Base-by-base conservation (phyloP, 2,113 vertebrate species). In the Callospermophilus lateralis region DNA sequence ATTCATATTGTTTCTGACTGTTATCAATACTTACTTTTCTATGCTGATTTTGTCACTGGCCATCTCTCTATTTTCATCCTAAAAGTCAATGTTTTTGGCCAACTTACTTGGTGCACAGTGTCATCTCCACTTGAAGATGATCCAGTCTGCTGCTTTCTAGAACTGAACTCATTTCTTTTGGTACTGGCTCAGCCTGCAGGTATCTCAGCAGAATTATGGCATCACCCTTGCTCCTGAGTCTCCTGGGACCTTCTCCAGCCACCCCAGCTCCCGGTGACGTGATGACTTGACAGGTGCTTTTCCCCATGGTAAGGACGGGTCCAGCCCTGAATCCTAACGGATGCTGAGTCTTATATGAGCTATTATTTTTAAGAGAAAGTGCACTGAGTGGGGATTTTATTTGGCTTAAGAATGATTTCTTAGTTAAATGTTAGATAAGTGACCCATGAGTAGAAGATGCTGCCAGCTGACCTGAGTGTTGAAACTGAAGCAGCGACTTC, bases 341-440 rank as follows among this genome's bases (percentile, higher is more conserved):
- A 45, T 7, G 2, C 0, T 12, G 16, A 12, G 11, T n/a, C 17
- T 24, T 3, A 7, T 0, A 19, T 1, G 3, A 0, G 9, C 12
- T 34, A 3, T 73, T n/a, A 22, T 32, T 67, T 39, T 48, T 26
- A 20, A 51, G 32, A 24, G 58, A 24, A 61, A 61, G 22, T 61
- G 20, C 20, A 2, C 22, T 61, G 20, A 61, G 8, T 58, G 58
- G 58, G 17, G 55, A 58, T 61, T 61, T 24, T 24, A 61, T 24
- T 24, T 61, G 58, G 58, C 22, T 22, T 24, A 61, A 61, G 58
- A 61, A 61, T 61, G 9, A 61, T 9, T 61, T 61, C 58, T 61
- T 61, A 24, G 58, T 61, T 9, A 61, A 61, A 61, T 61, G 22
- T 61, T 7, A 61, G 58, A 8, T 61, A 61, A 61, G 58, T 61